Evolutionary conservation across 2,797 vertebrate species (phyloP), one percentile per base, ranked within the genome.

Genomic region (Pyrocephalus nanus): DNA sequence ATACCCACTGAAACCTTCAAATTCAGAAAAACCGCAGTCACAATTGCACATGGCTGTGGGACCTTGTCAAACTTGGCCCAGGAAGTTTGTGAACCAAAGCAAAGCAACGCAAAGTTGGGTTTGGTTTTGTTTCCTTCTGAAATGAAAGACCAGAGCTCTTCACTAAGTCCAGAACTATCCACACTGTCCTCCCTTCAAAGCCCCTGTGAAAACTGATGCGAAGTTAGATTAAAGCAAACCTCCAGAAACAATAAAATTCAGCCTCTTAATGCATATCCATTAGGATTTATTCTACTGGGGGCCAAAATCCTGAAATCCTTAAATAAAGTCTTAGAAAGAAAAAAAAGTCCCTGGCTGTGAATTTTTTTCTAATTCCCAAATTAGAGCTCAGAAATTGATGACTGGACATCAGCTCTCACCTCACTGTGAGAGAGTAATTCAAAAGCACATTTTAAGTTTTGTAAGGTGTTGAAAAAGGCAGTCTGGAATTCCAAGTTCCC

Each of bases 1-100:
- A 92, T 48, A 77, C 66, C 62, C 78, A 72, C 67, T 42, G 66
- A 86, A 92, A 92, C 53, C 83, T 71, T 67, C 77, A 88, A 70
- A 84, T 75, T 57, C 76, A 85, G 74, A 55, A 38, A 71, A 76
- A 89, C 12, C 61, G 81, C 60, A 92, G 88, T 75, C 76, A 76
- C 58, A 90, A 67, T 25, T 45, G 75, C 76, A 86, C 75, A 30
- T 25, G 65, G 38, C n/a, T 70, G 48, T 4, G 74, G 62, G 47
- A 82, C 60, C 67, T 70, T 47, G 62, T 50, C 43, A 81, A 65
- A 62, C 65, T 74, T 14, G 64, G 64, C 51, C 64, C 54, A 51
- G 23, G 10, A 71, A 76, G 32, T 79, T 27, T 69, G 38, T 13
- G 30, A 91, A 89, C n/a, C 38, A 82, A 87, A 61, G 42, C 45